Evolutionary conservation across 2,888 invertebrate genomes (phyloP).

Genomic region (Eledona agricola): DNA sequence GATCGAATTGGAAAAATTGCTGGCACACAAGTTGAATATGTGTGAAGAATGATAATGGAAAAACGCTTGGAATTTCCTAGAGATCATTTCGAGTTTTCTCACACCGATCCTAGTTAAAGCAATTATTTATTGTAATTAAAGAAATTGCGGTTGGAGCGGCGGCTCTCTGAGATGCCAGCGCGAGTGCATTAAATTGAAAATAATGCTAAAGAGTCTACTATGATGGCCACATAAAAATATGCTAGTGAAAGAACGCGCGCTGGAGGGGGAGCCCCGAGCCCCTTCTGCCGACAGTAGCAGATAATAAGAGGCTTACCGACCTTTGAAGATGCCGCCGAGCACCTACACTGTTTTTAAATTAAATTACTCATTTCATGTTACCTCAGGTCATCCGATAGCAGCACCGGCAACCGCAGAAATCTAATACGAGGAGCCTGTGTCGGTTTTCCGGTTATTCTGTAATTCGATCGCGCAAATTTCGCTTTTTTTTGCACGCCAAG

Average conservation of each 20-base stretch:
- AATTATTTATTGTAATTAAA: slow-evolving; percentile 26
- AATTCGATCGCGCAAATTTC: slow-evolving; percentile 19
- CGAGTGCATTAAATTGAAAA: slow-evolving; percentile 33
- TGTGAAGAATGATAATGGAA: too few relatives aligned
- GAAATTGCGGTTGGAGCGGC: slow-evolving; percentile 10
- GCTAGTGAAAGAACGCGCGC: slow-evolving; percentile 31
- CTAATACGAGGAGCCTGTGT: slow-evolving; percentile 9
- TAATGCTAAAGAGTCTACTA: slow-evolving; percentile 33
- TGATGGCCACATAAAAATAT: slow-evolving; percentile 32
- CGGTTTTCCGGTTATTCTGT: slow-evolving; percentile 20
- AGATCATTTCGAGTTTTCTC: slow-evolving; percentile 15
- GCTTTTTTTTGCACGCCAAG: slow-evolving; percentile 1
- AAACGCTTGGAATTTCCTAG: too few relatives aligned
- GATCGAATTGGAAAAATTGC: too few relatives aligned
- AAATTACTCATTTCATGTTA: slow-evolving; percentile 60
- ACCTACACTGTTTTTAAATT: slow-evolving; percentile 62
- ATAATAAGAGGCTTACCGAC: slow-evolving; percentile 61
- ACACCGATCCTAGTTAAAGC: slow-evolving; percentile 17
- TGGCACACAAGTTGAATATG: too few relatives aligned
- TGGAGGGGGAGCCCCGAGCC: slow-evolving; percentile 44
- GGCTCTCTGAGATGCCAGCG: slow-evolving; percentile 1
- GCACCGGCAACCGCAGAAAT: slow-evolving; percentile 33
- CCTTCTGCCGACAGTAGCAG: slow-evolving; percentile 61
- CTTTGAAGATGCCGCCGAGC: slow-evolving; percentile 60
- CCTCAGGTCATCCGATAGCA: slow-evolving; percentile 48